A percentile compares a stretch with the other conserved stretches of the same genome.
phyloP scores from a whole-genome alignment of 2,797 vertebrate genomes.

The Trichosurus vulpecula region DNA sequence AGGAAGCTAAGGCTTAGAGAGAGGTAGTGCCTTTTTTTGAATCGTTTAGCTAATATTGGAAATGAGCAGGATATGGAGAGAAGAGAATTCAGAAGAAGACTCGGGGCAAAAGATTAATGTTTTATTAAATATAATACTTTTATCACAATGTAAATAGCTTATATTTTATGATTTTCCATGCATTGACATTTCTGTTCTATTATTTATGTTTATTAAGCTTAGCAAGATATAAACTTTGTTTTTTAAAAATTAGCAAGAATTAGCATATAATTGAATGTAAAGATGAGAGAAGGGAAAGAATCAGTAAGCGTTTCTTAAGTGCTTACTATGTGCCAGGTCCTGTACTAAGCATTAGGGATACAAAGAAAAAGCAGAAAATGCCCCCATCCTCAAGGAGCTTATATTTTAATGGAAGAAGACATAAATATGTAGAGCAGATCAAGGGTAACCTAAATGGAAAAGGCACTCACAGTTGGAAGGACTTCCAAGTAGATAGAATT shows the following conservation, averaged over 20 bases:
- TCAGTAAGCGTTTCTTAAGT: not conserved
- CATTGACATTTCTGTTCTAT: not conserved
- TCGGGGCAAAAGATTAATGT: not conserved
- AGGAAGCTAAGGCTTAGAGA: not conserved
- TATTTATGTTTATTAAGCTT: not conserved
- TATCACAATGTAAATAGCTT: not conserved
- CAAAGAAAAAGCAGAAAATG: not conserved
- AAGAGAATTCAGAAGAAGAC: not conserved
- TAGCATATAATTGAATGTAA: not conserved
- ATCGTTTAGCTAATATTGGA: not conserved
- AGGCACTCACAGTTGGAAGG: no score
- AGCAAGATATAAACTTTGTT: not conserved
- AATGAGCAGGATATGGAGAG: not conserved
- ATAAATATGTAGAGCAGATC: not conserved
- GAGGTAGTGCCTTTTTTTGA: not conserved
- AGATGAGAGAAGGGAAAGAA: not conserved
- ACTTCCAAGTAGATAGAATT: not conserved
- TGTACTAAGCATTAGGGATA: not conserved
- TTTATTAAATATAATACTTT: not conserved
- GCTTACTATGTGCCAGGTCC: not conserved
- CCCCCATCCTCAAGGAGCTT: not conserved
- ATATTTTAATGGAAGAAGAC: not conserved
- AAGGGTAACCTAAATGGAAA: not conserved
- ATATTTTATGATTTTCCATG: not conserved
- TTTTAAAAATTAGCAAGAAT: not conserved